Conservation (phyloP, 2,888 invertebrate genomes). For the Myathropa florea region DNA sequence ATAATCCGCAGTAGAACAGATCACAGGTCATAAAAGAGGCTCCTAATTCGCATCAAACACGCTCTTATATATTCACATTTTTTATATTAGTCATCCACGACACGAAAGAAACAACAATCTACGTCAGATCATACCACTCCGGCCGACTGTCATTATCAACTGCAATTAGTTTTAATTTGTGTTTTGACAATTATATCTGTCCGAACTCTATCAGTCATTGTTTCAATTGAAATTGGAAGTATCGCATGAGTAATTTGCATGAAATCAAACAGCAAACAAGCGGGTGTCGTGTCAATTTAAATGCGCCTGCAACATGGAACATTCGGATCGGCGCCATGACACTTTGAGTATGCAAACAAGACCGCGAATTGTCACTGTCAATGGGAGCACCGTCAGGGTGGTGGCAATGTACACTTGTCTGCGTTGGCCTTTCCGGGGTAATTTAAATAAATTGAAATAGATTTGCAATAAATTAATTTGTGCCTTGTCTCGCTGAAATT, state of each 20-base stretch:
- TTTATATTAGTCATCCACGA: not conserved
- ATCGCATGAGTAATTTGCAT: constrained; percentile 1
- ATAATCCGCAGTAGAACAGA: not conserved
- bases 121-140: not conserved
- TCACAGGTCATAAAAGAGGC: not conserved
- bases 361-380: not conserved
- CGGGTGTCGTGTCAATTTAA: constrained; percentile 1
- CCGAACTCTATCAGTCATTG: not conserved
- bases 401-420: not conserved
- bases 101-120: not conserved
- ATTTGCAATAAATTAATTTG: not conserved
- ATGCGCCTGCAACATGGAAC: not conserved
- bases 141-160: not conserved
- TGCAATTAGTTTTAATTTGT: not conserved
- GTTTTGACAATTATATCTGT: not conserved
- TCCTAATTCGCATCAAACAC: not conserved
- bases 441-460: not conserved
- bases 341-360: not conserved
- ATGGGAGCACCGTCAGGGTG: not conserved
- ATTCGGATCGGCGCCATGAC: not conserved
- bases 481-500: not conserved
- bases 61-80: not conserved
- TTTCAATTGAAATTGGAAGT: constrained; percentile 1
- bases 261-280: not conserved
- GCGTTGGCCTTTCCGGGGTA: not conserved